Conservation (phyloP, 2,888 invertebrate species). For the Periphyllus acericola region DNA sequence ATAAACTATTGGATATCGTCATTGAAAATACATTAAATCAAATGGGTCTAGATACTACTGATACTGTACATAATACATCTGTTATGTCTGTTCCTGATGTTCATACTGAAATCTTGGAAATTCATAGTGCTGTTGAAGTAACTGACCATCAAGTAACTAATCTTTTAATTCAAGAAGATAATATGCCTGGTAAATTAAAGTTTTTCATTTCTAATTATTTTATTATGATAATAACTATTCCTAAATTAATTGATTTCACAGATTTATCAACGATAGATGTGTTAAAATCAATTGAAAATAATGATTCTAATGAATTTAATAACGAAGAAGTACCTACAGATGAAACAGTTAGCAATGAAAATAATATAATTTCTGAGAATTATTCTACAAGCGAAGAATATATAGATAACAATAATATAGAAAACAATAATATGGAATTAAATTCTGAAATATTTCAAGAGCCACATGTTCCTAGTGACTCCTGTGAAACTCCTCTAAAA, state of each 20-base stretch:
- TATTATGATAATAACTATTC: background rate
- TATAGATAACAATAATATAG: background rate
- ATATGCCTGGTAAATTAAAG: conserved; percentile 6
- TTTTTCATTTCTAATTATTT: background rate
- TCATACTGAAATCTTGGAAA: background rate
- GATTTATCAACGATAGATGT: background rate
- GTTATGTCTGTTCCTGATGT: background rate
- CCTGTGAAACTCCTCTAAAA: conserved; percentile 5
- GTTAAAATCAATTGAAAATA: background rate
- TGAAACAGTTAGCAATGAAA: background rate
- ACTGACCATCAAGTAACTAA: background rate
- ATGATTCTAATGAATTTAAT: background rate
- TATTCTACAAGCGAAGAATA: background rate
- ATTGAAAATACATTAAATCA: conserved; percentile 3
- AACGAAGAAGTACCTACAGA: background rate
- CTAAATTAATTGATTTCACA: background rate
- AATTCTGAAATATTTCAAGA: conserved; percentile 17
- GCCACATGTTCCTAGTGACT: background rate
- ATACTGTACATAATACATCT: background rate
- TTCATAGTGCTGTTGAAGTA: background rate
- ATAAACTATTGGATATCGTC: background rate
- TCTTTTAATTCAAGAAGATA: background rate
- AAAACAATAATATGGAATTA: background rate
- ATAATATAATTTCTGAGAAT: background rate
- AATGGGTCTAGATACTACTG: background rate